These are phyloP conservation scores for Lepilemur ruficaudatus DNA, from an alignment of 2,797 vertebrate genomes.

Conservation along the genomic window DNA sequence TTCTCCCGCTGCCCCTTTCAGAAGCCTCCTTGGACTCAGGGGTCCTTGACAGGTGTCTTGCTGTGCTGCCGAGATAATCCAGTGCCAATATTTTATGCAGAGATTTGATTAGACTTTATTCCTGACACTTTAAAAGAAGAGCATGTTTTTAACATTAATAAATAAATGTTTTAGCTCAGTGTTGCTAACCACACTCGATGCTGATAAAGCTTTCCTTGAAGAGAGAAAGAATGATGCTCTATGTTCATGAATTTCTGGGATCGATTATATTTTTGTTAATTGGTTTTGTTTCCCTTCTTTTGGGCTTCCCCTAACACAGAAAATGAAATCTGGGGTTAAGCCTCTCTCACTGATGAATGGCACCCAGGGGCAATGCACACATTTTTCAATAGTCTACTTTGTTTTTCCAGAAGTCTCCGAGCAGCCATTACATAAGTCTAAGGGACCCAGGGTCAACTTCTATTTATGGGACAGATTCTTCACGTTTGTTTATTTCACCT, in stretches of 20 bases:
- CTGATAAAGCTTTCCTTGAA: slow-evolving; percentile 45
- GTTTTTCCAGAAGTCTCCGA: slow-evolving; percentile 60
- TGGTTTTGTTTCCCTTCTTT: slow-evolving; percentile 55
- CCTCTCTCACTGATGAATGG: slow-evolving; percentile 46
- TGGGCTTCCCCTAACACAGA: slow-evolving; percentile 2
- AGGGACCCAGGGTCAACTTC: slow-evolving; percentile 63
- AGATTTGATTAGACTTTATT: slow-evolving; percentile 47
- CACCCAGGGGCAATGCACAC: slow-evolving; percentile 41
- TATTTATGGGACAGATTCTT: slow-evolving; percentile 68
- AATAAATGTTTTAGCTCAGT: slow-evolving; percentile 43
- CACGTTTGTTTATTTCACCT: slow-evolving; percentile 66
- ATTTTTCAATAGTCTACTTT: slow-evolving; percentile 60
- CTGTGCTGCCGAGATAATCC: neutral
- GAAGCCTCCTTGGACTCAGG: neutral
- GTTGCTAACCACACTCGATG: slow-evolving; percentile 36
- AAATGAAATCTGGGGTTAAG: slow-evolving; percentile 46
- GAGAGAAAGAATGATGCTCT: slow-evolving; percentile 26
- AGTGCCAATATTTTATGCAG: slow-evolving; percentile 45
- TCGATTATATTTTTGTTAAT: slow-evolving; percentile 65
- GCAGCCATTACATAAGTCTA: slow-evolving; percentile 45
- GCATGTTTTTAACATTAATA: slow-evolving; percentile 47
- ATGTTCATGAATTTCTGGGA: slow-evolving; percentile 39
- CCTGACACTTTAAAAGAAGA: slow-evolving; percentile 42
- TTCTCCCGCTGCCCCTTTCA: neutral
- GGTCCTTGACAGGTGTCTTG: neutral